A percentile compares a stretch with the other conserved stretches of the same genome.
Evolutionary conservation across 2,888 invertebrate species (phyloP).

Genomic region (Zaprionus obscuricornis): DNA sequence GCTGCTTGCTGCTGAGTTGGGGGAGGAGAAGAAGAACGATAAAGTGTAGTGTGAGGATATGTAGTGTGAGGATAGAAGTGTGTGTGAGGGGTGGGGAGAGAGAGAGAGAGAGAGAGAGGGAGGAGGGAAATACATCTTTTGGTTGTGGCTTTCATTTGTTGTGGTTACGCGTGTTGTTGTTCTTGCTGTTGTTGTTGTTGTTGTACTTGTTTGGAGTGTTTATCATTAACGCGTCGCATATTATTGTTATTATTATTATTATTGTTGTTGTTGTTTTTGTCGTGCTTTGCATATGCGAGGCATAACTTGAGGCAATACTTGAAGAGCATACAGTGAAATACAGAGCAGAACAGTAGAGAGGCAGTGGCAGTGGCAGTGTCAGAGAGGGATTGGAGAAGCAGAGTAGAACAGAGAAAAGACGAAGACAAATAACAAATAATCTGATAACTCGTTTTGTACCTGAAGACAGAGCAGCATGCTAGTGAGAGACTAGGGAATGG

Average conservation of each 20-base stretch:
- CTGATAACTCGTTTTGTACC: conserved; percentile 81
- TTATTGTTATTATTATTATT: conserved; percentile 58
- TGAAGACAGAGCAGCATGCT: conserved; percentile 34
- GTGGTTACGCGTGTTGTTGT: conserved; percentile 23
- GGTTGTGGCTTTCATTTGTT: conserved; percentile 47
- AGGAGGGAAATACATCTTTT: no score
- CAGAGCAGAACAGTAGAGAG: conserved; percentile 28
- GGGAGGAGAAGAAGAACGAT: not conserved
- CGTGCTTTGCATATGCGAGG: conserved; percentile 74
- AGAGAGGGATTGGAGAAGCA: conserved; percentile 21
- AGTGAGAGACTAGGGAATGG: conserved; percentile 4
- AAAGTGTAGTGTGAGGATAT: no score
- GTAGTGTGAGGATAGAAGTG: conserved; percentile 41
- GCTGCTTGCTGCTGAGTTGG: no score
- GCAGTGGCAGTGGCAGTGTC: conserved; percentile 18
- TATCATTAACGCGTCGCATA: conserved; percentile 64
- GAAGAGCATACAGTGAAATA: conserved; percentile 51
- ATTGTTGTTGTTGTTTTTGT: conserved; percentile 46
- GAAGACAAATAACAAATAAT: conserved; percentile 77
- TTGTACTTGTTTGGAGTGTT: conserved; percentile 58
- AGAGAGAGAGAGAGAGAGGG: not conserved
- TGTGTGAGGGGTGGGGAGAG: not conserved
- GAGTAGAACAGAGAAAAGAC: conserved; percentile 34
- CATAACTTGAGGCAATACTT: conserved; percentile 58
- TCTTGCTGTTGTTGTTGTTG: conserved; percentile 14